Evolutionary conservation across 1,140 invertebrate species (phyloP).

Genomic region (Aethina tumida): DNA sequence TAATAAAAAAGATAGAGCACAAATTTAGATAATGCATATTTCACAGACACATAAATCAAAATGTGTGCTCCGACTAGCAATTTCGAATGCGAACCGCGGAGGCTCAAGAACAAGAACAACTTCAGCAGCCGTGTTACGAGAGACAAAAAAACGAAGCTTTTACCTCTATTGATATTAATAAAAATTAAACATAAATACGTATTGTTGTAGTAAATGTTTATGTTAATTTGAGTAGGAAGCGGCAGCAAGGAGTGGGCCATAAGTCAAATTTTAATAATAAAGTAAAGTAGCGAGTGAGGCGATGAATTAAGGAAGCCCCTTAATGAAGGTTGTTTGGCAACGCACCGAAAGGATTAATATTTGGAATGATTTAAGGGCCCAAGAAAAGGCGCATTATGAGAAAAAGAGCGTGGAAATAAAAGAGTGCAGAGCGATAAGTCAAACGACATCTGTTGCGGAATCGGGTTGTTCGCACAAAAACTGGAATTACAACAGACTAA

Average conservation of each 20-base stretch:
- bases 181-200: too few species aligned
- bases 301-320: too few species aligned
- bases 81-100: constrained; percentile 23
- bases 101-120: too few species aligned
- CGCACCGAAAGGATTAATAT: constrained; percentile 12
- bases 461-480: constrained; percentile 26
- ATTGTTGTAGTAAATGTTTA: too few species aligned
- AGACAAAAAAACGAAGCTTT: too few species aligned
- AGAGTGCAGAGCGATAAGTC: constrained; percentile 25
- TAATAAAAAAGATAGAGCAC: constrained; percentile 30
- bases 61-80: constrained; percentile 26
- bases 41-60: constrained; percentile 31
- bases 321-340: not conserved
- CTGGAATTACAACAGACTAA: constrained; percentile 33
- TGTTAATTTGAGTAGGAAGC: too few species aligned
- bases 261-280: too few species aligned
- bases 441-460: constrained; percentile 30
- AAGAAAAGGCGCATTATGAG: too few species aligned
- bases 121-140: too few species aligned
- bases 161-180: too few species aligned
- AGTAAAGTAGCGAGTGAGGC: too few species aligned
- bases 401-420: constrained; percentile 11
- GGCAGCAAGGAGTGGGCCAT: too few species aligned
- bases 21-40: constrained; percentile 33
- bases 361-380: constrained; percentile 10